A percentile compares a stretch with the other conserved stretches of the same genome.
These are phyloP conservation scores for Danio albolineatus DNA, from an alignment of 2,797 vertebrate genomes.

Conservation along the genomic window DNA sequence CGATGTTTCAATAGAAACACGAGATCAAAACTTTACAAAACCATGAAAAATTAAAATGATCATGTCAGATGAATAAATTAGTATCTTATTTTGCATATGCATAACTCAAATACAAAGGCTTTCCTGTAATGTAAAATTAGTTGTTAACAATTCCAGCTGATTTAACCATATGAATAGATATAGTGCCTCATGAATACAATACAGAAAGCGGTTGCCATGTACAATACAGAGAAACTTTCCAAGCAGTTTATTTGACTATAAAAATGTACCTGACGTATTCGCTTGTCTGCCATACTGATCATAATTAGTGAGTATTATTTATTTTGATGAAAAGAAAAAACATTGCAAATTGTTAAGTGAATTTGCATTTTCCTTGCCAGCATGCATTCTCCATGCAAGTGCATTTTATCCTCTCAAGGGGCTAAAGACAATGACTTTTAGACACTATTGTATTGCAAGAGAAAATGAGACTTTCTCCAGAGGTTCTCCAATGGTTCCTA, in stretches of 20 bases:
- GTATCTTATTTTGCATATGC: neutral
- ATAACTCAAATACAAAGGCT: slow-evolving; percentile 5
- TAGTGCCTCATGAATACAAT: slow-evolving; percentile 31
- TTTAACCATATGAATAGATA: slow-evolving; percentile 29
- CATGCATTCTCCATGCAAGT: slow-evolving; percentile 55
- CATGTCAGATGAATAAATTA: slow-evolving; percentile 19
- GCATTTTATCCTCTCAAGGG: slow-evolving; percentile 28
- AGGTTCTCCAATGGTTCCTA: slow-evolving; percentile 32
- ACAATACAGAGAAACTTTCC: slow-evolving; percentile 27
- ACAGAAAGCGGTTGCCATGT: slow-evolving; percentile 41
- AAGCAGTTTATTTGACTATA: slow-evolving; percentile 34
- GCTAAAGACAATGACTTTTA: neutral
- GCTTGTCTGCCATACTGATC: slow-evolving; percentile 14
- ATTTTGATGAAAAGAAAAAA: slow-evolving; percentile 20
- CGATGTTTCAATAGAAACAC: neutral
- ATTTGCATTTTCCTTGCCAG: slow-evolving; percentile 29
- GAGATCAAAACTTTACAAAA: slow-evolving; percentile 16
- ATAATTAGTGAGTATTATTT: slow-evolving; percentile 10
- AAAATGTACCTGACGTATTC: slow-evolving; percentile 18
- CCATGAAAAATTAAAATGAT: slow-evolving; percentile 7
- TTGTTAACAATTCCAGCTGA: slow-evolving; percentile 1
- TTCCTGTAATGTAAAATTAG: slow-evolving; percentile 5
- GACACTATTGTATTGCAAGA: slow-evolving; percentile 32
- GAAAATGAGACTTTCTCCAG: neutral
- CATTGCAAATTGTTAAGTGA: slow-evolving; percentile 22